Conservation (phyloP, 2,888 invertebrate genomes). For the Boloria selene region DNA sequence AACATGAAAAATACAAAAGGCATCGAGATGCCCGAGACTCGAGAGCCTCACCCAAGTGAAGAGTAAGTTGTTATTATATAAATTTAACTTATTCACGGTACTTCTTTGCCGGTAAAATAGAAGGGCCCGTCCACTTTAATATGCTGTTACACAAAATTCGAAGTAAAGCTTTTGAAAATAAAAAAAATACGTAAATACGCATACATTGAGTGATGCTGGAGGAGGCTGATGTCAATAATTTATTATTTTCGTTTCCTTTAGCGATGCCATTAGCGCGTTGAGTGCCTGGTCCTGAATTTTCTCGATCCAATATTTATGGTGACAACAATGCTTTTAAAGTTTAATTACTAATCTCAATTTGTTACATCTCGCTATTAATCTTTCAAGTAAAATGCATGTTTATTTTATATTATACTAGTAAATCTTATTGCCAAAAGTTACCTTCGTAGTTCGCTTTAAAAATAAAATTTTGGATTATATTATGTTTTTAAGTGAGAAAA, state of each 20-base stretch:
- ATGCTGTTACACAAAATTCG: conserved; percentile 8
- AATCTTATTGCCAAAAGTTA: no score
- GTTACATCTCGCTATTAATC: not conserved
- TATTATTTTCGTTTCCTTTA: conserved; percentile 76
- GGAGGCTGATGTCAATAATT: conserved; percentile 64
- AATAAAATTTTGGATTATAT: no score
- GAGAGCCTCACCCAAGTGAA: no score
- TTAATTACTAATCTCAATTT: conserved; percentile 15
- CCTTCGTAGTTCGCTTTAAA: no score
- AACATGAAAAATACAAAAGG: no score
- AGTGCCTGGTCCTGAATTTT: conserved; percentile 67
- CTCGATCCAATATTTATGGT: conserved; percentile 55
- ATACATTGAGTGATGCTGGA: conserved; percentile 10
- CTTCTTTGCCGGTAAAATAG: not conserved
- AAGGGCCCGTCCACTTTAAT: conserved; percentile 5
- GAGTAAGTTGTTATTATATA: no score
- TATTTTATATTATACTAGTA: not conserved
- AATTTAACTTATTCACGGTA: no score
- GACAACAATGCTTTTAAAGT: conserved; percentile 53
- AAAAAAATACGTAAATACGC: conserved; percentile 14
- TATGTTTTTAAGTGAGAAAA: no score
- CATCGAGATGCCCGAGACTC: no score
- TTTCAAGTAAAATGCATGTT: no score
- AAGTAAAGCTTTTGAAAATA: conserved; percentile 5
- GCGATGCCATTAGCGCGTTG: conserved; percentile 69